Evolutionary conservation across 2,888 invertebrate species (phyloP).

Genomic region (Ochropleura leucogaster): DNA sequence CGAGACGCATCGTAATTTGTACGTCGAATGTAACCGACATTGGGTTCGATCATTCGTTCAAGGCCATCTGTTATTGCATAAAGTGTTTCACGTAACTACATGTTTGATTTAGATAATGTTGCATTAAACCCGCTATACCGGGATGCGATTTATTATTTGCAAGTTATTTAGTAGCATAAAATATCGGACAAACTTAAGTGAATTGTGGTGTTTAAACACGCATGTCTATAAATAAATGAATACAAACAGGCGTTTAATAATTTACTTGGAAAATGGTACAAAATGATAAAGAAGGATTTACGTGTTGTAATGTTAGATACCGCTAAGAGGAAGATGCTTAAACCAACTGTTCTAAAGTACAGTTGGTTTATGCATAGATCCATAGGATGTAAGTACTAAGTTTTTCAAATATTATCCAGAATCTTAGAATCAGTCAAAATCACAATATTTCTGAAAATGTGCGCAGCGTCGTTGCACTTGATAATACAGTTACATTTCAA

Average conservation of each 20-base stretch:
- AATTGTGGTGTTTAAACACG: constrained; percentile 38
- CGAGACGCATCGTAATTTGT: constrained; percentile 74
- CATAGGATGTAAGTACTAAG: background rate
- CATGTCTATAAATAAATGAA: constrained; percentile 34
- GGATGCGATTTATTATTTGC: constrained; percentile 16
- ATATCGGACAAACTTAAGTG: constrained; percentile 31
- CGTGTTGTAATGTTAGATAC: constrained; percentile 7
- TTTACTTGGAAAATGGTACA: constrained; percentile 21
- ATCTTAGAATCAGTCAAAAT: background rate
- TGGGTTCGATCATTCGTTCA: constrained; percentile 78
- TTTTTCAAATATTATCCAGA: constrained; percentile 6
- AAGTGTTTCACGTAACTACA: constrained; percentile 71
- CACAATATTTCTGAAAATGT: background rate
- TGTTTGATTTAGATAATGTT: constrained; percentile 40
- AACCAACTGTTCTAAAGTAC: constrained; percentile 16
- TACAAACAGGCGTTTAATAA: constrained; percentile 18
- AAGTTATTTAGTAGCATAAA: constrained; percentile 33
- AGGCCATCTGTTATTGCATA: constrained; percentile 80
- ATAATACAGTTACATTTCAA: constrained; percentile 26
- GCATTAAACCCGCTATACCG: constrained; percentile 11
- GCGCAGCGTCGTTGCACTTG: constrained; percentile 7
- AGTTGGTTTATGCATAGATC: constrained; percentile 1
- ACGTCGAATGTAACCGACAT: constrained; percentile 75
- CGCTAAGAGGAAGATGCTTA: constrained; percentile 14
- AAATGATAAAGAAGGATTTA: constrained; percentile 18